Conservation (phyloP, 1,140 invertebrate genomes). For the Drosophila eugracilis region DNA sequence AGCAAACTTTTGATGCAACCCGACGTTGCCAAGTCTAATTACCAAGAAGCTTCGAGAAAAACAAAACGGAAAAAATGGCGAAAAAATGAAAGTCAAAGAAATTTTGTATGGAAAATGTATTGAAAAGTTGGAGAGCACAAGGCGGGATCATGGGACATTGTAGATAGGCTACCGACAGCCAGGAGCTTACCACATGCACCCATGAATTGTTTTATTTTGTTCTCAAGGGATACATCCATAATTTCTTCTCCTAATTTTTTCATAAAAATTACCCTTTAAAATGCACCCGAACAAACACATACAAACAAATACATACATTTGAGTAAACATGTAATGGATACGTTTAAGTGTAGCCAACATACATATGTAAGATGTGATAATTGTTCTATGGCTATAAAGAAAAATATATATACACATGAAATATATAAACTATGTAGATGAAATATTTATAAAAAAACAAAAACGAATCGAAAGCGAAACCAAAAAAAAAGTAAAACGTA, state of each 20-base stretch:
- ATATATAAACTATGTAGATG: constrained; percentile 49
- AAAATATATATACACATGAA: constrained; percentile 43
- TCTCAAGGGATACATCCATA: not conserved
- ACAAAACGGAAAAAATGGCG: not conserved
- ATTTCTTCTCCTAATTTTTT: not conserved
- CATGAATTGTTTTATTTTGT: constrained; percentile 1
- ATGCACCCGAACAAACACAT: constrained; percentile 4
- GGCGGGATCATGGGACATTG: constrained; percentile 18
- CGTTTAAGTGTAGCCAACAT: constrained; percentile 73
- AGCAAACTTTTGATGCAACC: constrained; percentile 65
- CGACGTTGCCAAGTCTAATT: constrained; percentile 47
- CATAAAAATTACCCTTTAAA: not conserved
- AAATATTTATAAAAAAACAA: constrained; percentile 58
- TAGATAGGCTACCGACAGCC: constrained; percentile 46
- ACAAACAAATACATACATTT: constrained; percentile 64
- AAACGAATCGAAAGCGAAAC: constrained; percentile 49
- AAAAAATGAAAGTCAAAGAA: not conserved
- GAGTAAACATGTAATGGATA: constrained; percentile 79
- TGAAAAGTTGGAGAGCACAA: constrained; percentile 17
- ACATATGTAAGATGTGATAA: constrained; percentile 80
- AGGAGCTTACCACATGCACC: constrained; percentile 32
- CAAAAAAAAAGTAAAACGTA: constrained; percentile 64
- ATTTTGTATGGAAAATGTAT: constrained; percentile 18
- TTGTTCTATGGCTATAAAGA: constrained; percentile 76
- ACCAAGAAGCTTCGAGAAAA: constrained; percentile 20